Conservation (phyloP, 2,113 vertebrate species). For the Rhabdomys dilectus region DNA sequence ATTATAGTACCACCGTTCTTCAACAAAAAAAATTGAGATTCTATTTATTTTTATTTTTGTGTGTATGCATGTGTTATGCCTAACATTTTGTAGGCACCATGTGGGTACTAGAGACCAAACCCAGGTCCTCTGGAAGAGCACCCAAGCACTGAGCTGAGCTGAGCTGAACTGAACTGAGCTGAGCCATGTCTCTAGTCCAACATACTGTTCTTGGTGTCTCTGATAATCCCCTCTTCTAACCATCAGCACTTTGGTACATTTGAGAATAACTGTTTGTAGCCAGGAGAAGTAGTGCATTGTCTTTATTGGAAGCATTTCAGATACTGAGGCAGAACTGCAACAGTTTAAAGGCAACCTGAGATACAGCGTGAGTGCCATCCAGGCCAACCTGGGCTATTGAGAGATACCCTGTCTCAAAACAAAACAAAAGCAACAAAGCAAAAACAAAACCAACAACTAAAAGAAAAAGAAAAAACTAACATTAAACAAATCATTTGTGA, state of each 20-base stretch:
- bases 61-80: background rate
- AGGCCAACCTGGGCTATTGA: background rate
- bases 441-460: background rate
- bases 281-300: background rate
- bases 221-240: background rate
- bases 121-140: background rate
- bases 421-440: background rate
- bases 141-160: background rate
- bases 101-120: background rate
- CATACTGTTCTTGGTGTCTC: background rate
- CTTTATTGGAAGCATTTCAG: background rate
- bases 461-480: background rate
- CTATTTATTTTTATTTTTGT: background rate
- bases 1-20: background rate
- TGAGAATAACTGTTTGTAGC: background rate
- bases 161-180: background rate
- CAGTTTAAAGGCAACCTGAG: background rate
- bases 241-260: background rate
- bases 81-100: background rate
- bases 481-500: background rate
- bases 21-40: background rate
- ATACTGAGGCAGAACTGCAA: background rate
- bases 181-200: background rate
- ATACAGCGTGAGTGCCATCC: background rate
- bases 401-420: background rate